Conservation (phyloP, 2,113 vertebrate genomes). For the Ictalurus punctatus region DNA sequence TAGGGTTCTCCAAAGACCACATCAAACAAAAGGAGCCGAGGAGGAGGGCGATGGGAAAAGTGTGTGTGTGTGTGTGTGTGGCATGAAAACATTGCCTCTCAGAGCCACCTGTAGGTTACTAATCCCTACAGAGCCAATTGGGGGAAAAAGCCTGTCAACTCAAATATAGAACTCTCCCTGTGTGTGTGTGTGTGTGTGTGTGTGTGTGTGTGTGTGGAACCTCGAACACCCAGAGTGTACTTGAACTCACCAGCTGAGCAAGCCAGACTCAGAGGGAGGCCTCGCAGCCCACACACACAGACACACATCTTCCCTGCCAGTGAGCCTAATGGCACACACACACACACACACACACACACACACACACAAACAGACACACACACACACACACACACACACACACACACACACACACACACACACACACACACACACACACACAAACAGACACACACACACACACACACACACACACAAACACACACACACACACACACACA, state of each 20-base stretch:
- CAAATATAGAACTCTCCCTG: conserved; percentile 56
- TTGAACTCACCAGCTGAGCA: conserved; percentile 47
- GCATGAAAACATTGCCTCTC: conserved; percentile 53
- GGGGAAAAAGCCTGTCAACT: conserved; percentile 64
- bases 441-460: no score
- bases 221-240: conserved; percentile 64
- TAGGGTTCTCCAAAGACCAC: conserved; percentile 73
- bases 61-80: conserved; percentile 35
- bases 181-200: conserved; percentile 9
- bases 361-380: conserved; percentile 36
- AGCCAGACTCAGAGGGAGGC: conserved; percentile 38
- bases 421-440: conserved; percentile 31
- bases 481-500: background rate
- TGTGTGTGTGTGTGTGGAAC: conserved; percentile 35
- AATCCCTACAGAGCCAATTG: conserved; percentile 55
- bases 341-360: conserved; percentile 31
- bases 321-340: conserved; percentile 22
- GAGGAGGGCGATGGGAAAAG: conserved; percentile 39
- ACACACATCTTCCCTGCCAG: conserved; percentile 32
- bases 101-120: conserved; percentile 63
- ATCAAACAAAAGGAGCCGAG: conserved; percentile 67
- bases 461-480: no score
- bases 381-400: conserved; percentile 26
- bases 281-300: conserved; percentile 41
- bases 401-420: conserved; percentile 38